Base-by-base conservation (phyloP, 2,113 vertebrate species). In the Callopanchax toddi region DNA sequence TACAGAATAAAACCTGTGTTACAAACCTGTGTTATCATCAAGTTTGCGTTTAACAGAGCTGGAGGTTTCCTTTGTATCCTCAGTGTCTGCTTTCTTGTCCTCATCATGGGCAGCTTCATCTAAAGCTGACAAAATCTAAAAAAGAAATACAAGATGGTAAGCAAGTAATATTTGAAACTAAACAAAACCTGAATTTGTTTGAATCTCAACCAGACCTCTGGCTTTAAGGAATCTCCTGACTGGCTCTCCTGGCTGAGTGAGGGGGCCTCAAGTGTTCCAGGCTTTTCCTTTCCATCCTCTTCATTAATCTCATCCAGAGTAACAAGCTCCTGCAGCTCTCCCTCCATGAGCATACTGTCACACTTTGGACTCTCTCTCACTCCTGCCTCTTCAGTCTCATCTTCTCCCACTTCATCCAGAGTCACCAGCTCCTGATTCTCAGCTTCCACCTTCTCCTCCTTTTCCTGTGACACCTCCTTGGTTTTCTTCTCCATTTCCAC, bases 361-460 rank as follows among this genome's bases (percentile, higher is more conserved):
- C 58, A 58, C n/a, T 62, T 69, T 16, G 21, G 15, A 43, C 56
- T 8, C 6, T 43, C 36, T 0, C 39, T 32, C 5, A 22, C 71
- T 37, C 15, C 25, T 0, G 39, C 70, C 48, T 78, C 82, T 23
- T 60, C 76, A 0, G 18, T 26, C 4, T 85, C 74, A 43, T 82
- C 84, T 16, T 39, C 51, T 40, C 75, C 85, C 18, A 92, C 86
- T 63, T 91, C 88, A 56, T 91, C 88, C 29, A 92, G 58, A 13
- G 87, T 91, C 53, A 91, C 69, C 56, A 91, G 63, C 55, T 81
- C 62, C 46, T 82, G 71, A 0, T 42, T n/a, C 10, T 87, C 75
- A 0, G 76, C 75, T 18, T 69, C 40, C 5, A 0, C 42, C 2
- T 8, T 22, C 16, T 67, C 44, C 21, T 60, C 42, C 2, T 8